Evolutionary conservation across 2,113 vertebrate species (phyloP), one percentile per base, ranked within the genome.

Genomic region (Amazona guildingii): DNA sequence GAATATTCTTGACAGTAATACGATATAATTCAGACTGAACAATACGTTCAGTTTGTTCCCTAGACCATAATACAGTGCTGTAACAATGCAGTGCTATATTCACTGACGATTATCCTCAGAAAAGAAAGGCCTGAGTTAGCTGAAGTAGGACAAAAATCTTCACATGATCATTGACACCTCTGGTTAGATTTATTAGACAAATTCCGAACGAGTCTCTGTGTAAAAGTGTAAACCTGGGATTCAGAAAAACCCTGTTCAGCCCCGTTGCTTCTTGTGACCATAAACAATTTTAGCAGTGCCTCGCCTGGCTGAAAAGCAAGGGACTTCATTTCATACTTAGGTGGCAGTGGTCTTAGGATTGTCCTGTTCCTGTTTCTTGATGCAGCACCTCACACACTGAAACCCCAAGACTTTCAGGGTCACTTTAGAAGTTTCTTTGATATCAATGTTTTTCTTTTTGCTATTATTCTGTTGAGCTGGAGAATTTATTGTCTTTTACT

Each of bases 1-100:
- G 75, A 96, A 79, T 82, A 91, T 79, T 77, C 70, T 90, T 97
- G 95, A 95, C 94, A 97, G 94, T 75, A 96, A 95, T 86, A 79
- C 66, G 93, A 88, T 96, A 80, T 83, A 94, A 91, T 84, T 94
- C 93, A 76, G 86, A 54, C 41, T 41, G 82, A 95, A 92, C 87
- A 95, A 89, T 80, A 52, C 2, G 8, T 82, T 94, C 75, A 18
- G 74, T 85, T 96, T 90, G 75, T 82, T 96, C 74, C 41, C 91
- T 85, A 84, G 67, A 68, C 84, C 59, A 57, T 52, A 68, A 84
- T 54, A 43, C 63, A 39, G 48, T 25, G 15, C 61, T 79, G 24
- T 64, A 92, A 87, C 75, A 91, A 66, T 78, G 69, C 66, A 52
- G 83, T 64, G 84, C 37, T 94, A 57, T 63, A 55, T 76, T 95